These are phyloP conservation scores for Serrognathus titanus DNA, from an alignment of 2,888 invertebrate species.

Conservation along the genomic window DNA sequence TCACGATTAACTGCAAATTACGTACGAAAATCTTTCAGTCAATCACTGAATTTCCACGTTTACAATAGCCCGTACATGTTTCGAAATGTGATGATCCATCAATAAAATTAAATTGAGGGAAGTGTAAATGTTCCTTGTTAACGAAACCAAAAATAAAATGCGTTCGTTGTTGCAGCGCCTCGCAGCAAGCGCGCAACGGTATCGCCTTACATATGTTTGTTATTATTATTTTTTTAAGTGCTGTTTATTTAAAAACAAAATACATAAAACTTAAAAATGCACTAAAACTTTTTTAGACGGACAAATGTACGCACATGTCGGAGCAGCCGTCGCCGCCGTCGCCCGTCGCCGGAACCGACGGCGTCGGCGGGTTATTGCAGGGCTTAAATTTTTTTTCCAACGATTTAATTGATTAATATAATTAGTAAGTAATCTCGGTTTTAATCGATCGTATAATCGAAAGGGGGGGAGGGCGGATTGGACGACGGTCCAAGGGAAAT, in stretches of 20 bases:
- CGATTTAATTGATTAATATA: constrained; percentile 24
- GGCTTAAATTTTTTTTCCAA: constrained; percentile 7
- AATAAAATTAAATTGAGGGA: no score
- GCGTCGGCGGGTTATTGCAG: background rate
- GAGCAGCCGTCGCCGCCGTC: background rate
- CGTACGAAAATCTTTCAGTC: no score
- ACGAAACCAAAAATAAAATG: no score
- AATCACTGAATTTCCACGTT: no score
- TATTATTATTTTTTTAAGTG: constrained; percentile 16
- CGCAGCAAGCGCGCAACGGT: constrained; percentile 1
- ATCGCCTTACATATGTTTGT: constrained; percentile 14
- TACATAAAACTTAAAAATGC: constrained; percentile 13
- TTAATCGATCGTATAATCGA: constrained; percentile 29
- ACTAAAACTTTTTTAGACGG: constrained; percentile 14
- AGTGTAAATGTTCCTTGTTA: no score
- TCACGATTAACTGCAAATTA: no score
- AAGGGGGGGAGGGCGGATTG: constrained; percentile 8
- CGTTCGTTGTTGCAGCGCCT: background rate
- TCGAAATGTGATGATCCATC: no score
- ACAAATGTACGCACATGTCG: constrained; percentile 15
- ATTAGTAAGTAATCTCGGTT: constrained; percentile 25
- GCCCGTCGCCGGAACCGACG: background rate
- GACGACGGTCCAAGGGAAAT: constrained; percentile 15
- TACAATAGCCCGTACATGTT: no score
- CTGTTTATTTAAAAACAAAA: constrained; percentile 17